These are phyloP conservation scores for Neocrepidodera transversa DNA, from an alignment of 2,888 invertebrate species.

Conservation along the genomic window DNA sequence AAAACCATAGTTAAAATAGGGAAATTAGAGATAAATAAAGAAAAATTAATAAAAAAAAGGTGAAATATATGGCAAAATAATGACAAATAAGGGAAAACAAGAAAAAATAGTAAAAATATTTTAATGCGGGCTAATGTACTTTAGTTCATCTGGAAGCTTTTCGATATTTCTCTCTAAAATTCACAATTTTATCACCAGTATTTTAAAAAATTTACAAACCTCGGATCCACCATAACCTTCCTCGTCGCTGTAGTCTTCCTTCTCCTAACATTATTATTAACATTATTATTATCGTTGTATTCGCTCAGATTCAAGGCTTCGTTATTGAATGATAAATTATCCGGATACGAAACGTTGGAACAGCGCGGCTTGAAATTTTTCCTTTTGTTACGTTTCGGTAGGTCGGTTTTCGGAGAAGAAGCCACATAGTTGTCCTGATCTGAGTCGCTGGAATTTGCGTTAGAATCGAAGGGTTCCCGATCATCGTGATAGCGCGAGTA, in stretches of 20 bases:
- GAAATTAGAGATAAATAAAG: no score
- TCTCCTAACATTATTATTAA: slow-evolving; percentile 51
- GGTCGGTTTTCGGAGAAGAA: slow-evolving; percentile 59
- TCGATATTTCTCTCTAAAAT: no score
- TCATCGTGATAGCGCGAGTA: slow-evolving; percentile 50
- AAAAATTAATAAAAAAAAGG: no score
- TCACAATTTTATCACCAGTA: no score
- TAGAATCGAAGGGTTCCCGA: slow-evolving; percentile 45
- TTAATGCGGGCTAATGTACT: no score
- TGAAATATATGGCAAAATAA: no score
- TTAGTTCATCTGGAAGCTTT: no score
- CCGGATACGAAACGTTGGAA: slow-evolving; percentile 63
- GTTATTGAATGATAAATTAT: slow-evolving; percentile 48
- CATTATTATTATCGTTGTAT: slow-evolving; percentile 55
- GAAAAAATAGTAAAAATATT: no score
- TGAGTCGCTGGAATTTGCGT: slow-evolving; percentile 65
- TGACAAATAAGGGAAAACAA: no score
- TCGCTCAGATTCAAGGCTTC: slow-evolving; percentile 46
- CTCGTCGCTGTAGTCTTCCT: slow-evolving; percentile 53
- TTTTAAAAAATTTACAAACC: slow-evolving; percentile 32
- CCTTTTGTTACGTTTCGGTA: slow-evolving; percentile 75
- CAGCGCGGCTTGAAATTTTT: slow-evolving; percentile 83
- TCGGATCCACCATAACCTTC: slow-evolving; percentile 49
- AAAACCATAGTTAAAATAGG: no score
- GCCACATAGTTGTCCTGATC: slow-evolving; percentile 57